Evolutionary conservation across 2,113 vertebrate species (phyloP).

Genomic region (Prolemur simus): DNA sequence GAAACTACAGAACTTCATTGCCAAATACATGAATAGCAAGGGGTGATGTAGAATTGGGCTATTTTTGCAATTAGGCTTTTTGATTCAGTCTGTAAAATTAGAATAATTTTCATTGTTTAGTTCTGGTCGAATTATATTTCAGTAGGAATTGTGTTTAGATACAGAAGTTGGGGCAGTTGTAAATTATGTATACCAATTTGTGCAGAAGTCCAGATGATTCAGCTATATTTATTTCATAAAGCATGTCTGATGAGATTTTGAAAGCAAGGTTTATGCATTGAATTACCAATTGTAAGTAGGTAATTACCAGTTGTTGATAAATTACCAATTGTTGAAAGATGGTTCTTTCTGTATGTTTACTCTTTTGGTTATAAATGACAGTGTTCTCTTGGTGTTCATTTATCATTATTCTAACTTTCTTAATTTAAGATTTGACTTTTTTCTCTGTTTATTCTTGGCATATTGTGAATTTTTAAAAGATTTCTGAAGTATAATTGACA

Average conservation of each 20-base stretch:
- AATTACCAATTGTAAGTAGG: background rate
- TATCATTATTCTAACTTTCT: constrained; percentile 23
- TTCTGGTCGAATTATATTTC: background rate
- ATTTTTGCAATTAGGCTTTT: background rate
- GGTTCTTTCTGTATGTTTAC: background rate
- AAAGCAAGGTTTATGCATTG: background rate
- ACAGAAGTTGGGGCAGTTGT: background rate
- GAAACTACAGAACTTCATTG: background rate
- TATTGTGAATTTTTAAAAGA: constrained; percentile 47
- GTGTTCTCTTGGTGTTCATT: background rate
- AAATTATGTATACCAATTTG: background rate
- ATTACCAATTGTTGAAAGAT: background rate
- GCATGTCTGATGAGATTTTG: background rate
- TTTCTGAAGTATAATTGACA: constrained; percentile 3
- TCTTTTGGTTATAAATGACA: background rate
- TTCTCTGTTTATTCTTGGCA: background rate
- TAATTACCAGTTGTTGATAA: background rate
- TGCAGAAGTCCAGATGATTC: background rate
- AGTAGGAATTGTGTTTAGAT: background rate
- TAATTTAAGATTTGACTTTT: constrained; percentile 25
- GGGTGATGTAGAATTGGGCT: background rate
- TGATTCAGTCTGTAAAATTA: background rate
- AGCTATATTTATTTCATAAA: background rate
- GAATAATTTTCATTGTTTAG: background rate
- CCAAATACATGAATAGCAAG: background rate